Percentiles rank a stretch among this genome's conserved stretches.
These are phyloP conservation scores for Charaxes varanes DNA, from an alignment of 1,140 invertebrate genomes.

Conservation along the genomic window DNA sequence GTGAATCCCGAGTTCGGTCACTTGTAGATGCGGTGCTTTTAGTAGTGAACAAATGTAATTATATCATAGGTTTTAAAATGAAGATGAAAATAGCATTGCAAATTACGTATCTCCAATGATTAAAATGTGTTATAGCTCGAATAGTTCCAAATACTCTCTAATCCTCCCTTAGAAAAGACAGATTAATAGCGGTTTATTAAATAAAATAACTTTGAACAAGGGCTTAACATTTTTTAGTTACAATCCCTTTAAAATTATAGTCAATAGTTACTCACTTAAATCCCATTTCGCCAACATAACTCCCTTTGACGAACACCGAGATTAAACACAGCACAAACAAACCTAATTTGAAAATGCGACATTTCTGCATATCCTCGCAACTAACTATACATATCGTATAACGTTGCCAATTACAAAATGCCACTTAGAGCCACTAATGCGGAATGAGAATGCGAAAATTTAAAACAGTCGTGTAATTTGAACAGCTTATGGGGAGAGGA, in stretches of 20 bases:
- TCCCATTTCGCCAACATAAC: slow-evolving; percentile 20
- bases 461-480: slow-evolving; percentile 20
- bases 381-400: slow-evolving; percentile 27
- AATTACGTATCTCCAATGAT: too few species aligned
- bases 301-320: neutral
- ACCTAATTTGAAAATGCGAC: slow-evolving; percentile 37
- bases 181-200: too few species aligned
- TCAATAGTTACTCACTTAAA: slow-evolving; percentile 21
- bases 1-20: too few species aligned
- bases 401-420: slow-evolving; percentile 20
- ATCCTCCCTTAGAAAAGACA: too few species aligned
- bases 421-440: slow-evolving; percentile 2
- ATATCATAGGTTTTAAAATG: too few species aligned
- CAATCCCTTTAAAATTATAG: neutral
- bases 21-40: too few species aligned
- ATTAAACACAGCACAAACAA: slow-evolving; percentile 19
- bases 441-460: slow-evolving; percentile 12
- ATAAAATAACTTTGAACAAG: too few species aligned
- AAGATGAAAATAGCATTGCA: too few species aligned
- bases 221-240: neutral
- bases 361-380: slow-evolving; percentile 27
- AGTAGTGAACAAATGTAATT: too few species aligned
- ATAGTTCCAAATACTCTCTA: too few species aligned
- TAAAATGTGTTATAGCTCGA: too few species aligned
- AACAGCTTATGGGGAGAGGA: slow-evolving; percentile 22